Evolutionary conservation across 2,797 vertebrate genomes (phyloP).

Genomic region (Clamator glandarius): DNA sequence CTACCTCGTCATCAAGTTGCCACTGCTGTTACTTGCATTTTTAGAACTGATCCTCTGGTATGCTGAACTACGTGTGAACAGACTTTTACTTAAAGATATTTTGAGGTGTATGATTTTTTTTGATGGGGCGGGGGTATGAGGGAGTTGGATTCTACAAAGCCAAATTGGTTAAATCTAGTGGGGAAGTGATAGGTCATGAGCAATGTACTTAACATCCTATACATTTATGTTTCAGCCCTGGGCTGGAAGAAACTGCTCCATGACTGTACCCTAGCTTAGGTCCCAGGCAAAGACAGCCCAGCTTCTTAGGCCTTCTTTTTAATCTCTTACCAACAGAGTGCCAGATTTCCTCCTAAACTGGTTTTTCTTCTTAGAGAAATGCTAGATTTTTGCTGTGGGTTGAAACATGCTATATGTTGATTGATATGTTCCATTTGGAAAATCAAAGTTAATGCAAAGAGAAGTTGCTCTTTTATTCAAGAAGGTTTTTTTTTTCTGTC

Average conservation of each 20-base stretch:
- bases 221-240: fast-evolving
- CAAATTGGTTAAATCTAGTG: background rate
- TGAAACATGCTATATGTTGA: background rate
- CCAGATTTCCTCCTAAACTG: background rate
- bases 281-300: background rate
- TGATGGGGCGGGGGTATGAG: too few relatives aligned
- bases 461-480: background rate
- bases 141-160: too few relatives aligned
- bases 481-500: background rate
- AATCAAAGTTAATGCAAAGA: background rate
- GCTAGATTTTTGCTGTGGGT: background rate
- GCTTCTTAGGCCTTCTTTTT: background rate
- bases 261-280: background rate
- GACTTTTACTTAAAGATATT: background rate
- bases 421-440: background rate
- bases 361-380: background rate
- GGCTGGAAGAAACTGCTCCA: background rate
- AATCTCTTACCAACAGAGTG: background rate
- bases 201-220: background rate
- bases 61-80: background rate
- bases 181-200: background rate
- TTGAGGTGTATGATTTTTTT: background rate
- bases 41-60: background rate
- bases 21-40: background rate
- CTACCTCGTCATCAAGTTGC: background rate